Base-by-base conservation (phyloP, 2,113 vertebrate species). In the Egretta garzetta region DNA sequence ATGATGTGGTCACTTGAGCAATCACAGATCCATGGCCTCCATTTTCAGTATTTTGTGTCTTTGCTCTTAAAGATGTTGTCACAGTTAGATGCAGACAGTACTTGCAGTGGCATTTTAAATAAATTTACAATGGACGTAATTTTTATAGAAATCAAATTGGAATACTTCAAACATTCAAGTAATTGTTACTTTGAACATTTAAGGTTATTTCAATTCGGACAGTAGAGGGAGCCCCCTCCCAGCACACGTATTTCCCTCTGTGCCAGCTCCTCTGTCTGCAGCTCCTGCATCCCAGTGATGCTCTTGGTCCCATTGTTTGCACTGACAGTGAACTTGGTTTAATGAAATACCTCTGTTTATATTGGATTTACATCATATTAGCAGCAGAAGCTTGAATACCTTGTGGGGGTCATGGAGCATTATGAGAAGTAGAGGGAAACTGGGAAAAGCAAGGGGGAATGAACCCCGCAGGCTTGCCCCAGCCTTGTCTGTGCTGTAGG, bases 201-300 rank as follows among this genome's bases (percentile, higher is more conserved):
- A 15, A 33, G 11, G n/a, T 68, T 41, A 37, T 56, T 91, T 62
- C 43, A 15, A 1, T 64, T 43, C 1, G 28, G 75, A 49, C 96
- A 92, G 71, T 9, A 96, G 95, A 80, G 96, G 96, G 96, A 86
- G 67, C 86, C 35, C 73, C 16, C 15, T 58, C n/a, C 86, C 23
- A 73, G 62, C 53, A 30, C 14, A 28, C 1, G 2, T 12, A 10
- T 43, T 53, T 66, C 55, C 23, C 3, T 62, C 11, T 27, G 8
- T 3, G 0, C 59, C 8, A 12, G 24, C 26, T 56, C 37, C 24
- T n/a, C 14, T 67, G 1, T 30, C 35, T 24, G 27, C 41, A 37
- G 47, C 35, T 88, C 28, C 35, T n/a, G 10, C 55, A 21, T 77
- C 41, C 43, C 7, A 5, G 16, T 7, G 24, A 18, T 53, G 23